Base-by-base conservation (phyloP, 2,113 vertebrate genomes). In the Otolemur garnettii region DNA sequence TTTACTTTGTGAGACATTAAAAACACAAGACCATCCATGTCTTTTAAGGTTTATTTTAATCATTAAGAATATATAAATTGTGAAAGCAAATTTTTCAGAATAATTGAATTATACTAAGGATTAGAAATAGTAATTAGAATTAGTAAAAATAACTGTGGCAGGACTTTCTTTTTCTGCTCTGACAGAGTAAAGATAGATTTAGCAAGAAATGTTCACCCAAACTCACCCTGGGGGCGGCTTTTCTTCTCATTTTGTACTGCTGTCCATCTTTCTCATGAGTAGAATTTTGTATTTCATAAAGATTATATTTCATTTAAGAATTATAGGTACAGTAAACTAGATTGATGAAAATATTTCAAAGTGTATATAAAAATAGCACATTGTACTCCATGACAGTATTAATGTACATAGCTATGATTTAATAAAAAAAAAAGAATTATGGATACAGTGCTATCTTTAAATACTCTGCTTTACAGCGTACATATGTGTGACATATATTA, bases 41-140 rank as follows among this genome's bases (percentile, higher is more conserved):
- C 13, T 75, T 1, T 79, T 74, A 53, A 11, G 57, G 74, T 33
- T 19, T 26, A 53, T 80, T 90, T 87, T 74, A 42, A 69, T 87
- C 24, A 42, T 4, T 87, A 21, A 84, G 24, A 13, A 90, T 57
- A 62, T 91, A n/a, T 13, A 78, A 24, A 7, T 50, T 93, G 79
- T 79, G 35, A 57, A 60, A 72, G 30, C 45, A 79, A 79, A 69
- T 42, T 59, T 91, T 95, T 81, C 64, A 88, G 53, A 88, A 75
- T 59, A 69, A 91, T n/a, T n/a, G 24, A 28, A 42, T 90, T 38
- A 71, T 35, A 8, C 8, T 87, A 77, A 80, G 81, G 19, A 93
- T 59, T 4, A 80, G 42, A 88, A 83, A 53, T 45, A 33, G 53
- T 87, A 50, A 68, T 72, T 74, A 66, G 24, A 90, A 90, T 66